phyloP scores from a whole-genome alignment of 2,797 vertebrate species.

The Dromococcyx pavoninus region DNA sequence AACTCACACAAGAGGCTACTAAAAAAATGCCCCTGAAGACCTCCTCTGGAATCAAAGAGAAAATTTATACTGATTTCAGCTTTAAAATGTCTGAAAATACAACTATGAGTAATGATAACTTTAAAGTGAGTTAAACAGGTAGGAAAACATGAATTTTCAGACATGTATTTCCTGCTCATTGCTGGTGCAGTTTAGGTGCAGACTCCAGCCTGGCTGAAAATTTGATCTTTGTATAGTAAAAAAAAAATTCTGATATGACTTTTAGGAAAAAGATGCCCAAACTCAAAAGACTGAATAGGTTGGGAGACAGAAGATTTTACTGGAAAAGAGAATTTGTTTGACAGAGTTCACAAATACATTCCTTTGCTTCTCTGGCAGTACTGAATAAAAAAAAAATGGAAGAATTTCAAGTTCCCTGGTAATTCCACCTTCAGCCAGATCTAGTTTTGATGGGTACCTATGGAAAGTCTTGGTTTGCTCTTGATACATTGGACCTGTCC shows the following conservation, averaged over 20 bases:
- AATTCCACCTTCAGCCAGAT: background rate
- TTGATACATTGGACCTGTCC: background rate
- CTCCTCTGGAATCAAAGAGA: background rate
- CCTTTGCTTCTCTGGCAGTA: background rate
- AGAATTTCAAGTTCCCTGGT: background rate
- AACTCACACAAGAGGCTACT: background rate
- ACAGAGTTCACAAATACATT: background rate
- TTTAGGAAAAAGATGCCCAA: rapidly evolving
- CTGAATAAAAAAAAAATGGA: background rate
- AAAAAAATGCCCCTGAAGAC: background rate
- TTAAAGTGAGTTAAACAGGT: background rate
- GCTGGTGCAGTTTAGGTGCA: background rate
- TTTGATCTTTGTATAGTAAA: background rate
- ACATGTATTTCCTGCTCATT: background rate
- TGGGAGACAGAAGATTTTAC: background rate
- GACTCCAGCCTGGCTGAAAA: background rate
- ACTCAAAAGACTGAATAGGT: background rate
- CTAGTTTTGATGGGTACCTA: rapidly evolving
- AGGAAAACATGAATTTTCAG: background rate
- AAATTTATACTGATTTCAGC: background rate
- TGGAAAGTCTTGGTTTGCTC: background rate
- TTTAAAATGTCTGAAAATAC: background rate
- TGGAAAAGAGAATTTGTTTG: background rate
- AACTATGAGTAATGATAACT: background rate
- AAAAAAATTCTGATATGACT: background rate